phyloP scores from a whole-genome alignment of 1,140 invertebrate genomes.

The Dreissena polymorpha region DNA sequence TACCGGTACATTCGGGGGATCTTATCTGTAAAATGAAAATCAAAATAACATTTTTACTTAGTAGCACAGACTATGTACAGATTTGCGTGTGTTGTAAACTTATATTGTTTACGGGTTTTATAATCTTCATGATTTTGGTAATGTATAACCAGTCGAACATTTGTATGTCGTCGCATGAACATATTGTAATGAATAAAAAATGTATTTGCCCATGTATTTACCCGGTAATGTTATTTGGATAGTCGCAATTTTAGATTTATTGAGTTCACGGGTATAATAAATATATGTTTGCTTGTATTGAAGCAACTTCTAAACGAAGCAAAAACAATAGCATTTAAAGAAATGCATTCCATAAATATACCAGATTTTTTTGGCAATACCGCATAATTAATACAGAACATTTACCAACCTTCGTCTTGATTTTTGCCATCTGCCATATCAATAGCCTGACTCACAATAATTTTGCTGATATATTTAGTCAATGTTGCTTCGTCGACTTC shows the following conservation, averaged over 20 bases:
- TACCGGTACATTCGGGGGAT: neutral
- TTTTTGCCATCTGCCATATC: slow-evolving; percentile 1
- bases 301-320: neutral
- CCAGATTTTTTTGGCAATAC: neutral
- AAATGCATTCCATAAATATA: neutral
- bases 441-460: slow-evolving; percentile 20
- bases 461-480: slow-evolving; percentile 11
- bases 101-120: neutral
- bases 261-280: no score
- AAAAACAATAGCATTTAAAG: neutral
- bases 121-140: neutral
- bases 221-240: neutral
- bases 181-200: neutral
- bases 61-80: neutral
- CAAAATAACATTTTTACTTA: neutral
- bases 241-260: no score
- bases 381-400: neutral
- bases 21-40: neutral
- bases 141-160: no score
- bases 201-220: neutral
- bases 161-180: no score
- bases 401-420: neutral
- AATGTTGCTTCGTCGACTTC: neutral
- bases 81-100: neutral
- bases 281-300: neutral